Base-by-base conservation (phyloP, 2,113 vertebrate species). In the Scomber scombrus region DNA sequence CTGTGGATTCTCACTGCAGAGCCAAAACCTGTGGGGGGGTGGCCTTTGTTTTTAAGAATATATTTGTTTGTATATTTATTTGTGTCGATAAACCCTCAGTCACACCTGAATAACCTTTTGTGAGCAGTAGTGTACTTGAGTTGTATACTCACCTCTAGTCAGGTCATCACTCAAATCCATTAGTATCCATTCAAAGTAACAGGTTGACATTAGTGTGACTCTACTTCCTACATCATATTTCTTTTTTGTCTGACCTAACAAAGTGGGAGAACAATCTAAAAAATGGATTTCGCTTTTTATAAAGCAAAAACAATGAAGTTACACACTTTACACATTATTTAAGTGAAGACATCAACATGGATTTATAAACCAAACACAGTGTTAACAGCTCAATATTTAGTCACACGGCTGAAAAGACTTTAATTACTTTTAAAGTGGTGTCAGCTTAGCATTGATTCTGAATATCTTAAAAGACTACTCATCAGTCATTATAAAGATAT, bases 381-480 rank as follows among this genome's bases (percentile, higher is more conserved):
- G 31, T 51, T 52, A 52, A 50, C 26, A 52, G 26, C 60, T 63
- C 49, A 13, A 65, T 56, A 65, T 23, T 23, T 11, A 71, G 45
- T 65, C 52, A 49, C 29, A 11, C 5, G 52, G 31, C 21, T 18
- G 46, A 54, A 70, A 75, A 54, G 34, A 7, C 34, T 40, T 40
- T 40, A 40, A 40, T 40, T 47, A 3, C 52, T 11, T 61, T 67
- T 34, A 58, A 29, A 51, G 12, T 26, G 9, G 0, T 19, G 54
- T 64, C 52, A 43, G 19, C 4, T 63, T 11, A 26, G 50, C 65
- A 46, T 11, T 54, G 55, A 52, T 69, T 56, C 58, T 12, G 26
- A 81, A 78, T 64, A 68, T 81, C 9, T 67, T 46, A 23, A 46
- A 21, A 72, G 23, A 11, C 23, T 2, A 29, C 58, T 78, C 70